Percentiles rank a stretch among this genome's conserved stretches.
Evolutionary conservation across 1,140 invertebrate species (phyloP).

Genomic region (Eumaeus atala): DNA sequence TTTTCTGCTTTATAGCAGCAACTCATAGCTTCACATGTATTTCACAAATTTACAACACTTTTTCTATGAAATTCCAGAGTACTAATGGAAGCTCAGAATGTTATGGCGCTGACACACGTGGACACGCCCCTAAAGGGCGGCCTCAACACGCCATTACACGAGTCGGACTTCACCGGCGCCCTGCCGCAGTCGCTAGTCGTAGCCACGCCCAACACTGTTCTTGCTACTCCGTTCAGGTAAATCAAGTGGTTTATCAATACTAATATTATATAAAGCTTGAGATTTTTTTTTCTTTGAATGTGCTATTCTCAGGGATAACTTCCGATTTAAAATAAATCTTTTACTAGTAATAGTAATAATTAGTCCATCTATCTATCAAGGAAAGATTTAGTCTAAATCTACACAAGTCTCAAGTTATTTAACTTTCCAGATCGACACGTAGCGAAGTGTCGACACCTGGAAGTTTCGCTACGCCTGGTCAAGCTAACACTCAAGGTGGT

Average conservation of each 20-base stretch:
- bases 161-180: slow-evolving; percentile 90
- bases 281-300: too few relatives aligned
- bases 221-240: slow-evolving; percentile 93
- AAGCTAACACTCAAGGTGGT: slow-evolving; percentile 43
- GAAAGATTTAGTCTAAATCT: too few relatives aligned
- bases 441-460: slow-evolving; percentile 69
- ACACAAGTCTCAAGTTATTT: too few relatives aligned
- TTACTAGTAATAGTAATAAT: too few relatives aligned
- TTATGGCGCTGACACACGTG: slow-evolving; percentile 97
- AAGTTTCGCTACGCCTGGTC: slow-evolving; percentile 64
- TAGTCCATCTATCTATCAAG: too few relatives aligned
- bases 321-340: too few relatives aligned
- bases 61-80: slow-evolving; percentile 67
- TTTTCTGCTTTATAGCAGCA: too few relatives aligned
- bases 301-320: too few relatives aligned
- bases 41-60: not conserved
- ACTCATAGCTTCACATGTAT: too few relatives aligned
- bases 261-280: too few relatives aligned
- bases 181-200: slow-evolving; percentile 83
- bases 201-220: slow-evolving; percentile 95
- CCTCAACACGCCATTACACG: slow-evolving; percentile 92
- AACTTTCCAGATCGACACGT: slow-evolving; percentile 49
- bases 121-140: slow-evolving; percentile 98
- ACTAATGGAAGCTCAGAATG: slow-evolving; percentile 96
- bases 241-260: too few relatives aligned